Evolutionary conservation across 2,797 vertebrate species (phyloP).

Genomic region (Poecile montanus): DNA sequence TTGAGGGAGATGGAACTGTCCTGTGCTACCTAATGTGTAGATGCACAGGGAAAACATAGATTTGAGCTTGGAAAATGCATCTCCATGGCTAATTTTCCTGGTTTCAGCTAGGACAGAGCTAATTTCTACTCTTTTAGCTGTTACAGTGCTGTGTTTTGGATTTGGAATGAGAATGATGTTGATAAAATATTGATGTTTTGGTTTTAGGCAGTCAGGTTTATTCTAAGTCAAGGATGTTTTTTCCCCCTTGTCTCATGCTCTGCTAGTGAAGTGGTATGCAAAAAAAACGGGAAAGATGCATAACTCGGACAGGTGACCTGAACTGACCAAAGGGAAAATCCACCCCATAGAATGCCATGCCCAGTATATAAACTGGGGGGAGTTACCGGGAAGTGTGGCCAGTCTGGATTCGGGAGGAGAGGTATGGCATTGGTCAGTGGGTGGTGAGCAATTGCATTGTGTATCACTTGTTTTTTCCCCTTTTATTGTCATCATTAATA

Average conservation of each 20-base stretch:
- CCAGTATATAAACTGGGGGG: background rate
- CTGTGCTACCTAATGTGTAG: rapidly evolving
- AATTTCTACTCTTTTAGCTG: background rate
- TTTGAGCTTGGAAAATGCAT: background rate
- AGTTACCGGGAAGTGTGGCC: background rate
- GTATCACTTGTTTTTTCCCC: background rate
- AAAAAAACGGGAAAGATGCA: background rate
- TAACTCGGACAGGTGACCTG: background rate
- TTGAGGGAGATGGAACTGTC: rapidly evolving
- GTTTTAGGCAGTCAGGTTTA: background rate
- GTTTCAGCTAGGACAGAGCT: background rate
- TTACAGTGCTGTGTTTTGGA: background rate
- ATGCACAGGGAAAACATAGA: background rate
- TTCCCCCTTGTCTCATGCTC: background rate
- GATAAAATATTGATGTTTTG: background rate
- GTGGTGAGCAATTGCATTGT: background rate
- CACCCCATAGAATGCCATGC: background rate
- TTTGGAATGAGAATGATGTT: background rate
- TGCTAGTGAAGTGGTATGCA: background rate
- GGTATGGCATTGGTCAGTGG: background rate
- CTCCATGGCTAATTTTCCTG: background rate
- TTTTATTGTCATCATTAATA: background rate
- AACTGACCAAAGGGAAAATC: background rate
- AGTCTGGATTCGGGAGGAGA: background rate
- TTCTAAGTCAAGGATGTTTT: background rate